phyloP scores from a whole-genome alignment of 2,888 invertebrate genomes.

The Andrena bucephala region DNA sequence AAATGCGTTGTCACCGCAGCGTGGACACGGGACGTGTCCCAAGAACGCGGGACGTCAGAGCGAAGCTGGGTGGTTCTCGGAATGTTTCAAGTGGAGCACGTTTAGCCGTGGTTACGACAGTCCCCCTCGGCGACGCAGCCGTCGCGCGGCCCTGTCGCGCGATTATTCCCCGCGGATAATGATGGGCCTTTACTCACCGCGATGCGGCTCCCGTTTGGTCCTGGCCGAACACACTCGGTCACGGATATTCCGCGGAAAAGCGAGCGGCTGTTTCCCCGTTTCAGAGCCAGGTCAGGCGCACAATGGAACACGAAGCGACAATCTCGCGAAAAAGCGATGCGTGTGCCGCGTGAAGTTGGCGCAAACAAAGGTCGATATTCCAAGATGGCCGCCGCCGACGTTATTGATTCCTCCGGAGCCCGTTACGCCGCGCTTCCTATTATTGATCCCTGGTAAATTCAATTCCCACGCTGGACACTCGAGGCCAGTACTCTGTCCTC shows the following conservation, averaged over 20 bases:
- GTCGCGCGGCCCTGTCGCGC: not conserved
- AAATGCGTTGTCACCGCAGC: constrained; percentile 46
- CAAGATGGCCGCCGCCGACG: constrained; percentile 58
- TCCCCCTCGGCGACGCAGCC: constrained; percentile 33
- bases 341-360: constrained; percentile 75
- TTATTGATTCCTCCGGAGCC: constrained; percentile 67
- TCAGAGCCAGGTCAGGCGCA: constrained; percentile 48
- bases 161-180: constrained; percentile 1
- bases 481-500: not conserved
- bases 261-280: constrained; percentile 50
- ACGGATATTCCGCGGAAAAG: constrained; percentile 59
- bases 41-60: not conserved
- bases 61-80: not conserved
- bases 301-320: constrained; percentile 64
- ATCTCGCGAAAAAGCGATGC: constrained; percentile 77
- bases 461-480: constrained; percentile 1
- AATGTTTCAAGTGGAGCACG: constrained; percentile 8
- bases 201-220: constrained; percentile 67
- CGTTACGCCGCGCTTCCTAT: not conserved
- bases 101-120: not conserved
- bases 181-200: constrained; percentile 61
- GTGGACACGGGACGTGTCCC: not conserved
- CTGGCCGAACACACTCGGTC: constrained; percentile 52
- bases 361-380: constrained; percentile 72
- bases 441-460: constrained; percentile 37